These are phyloP conservation scores for Tinea semifulvella DNA, from an alignment of 2,888 invertebrate species.

Conservation along the genomic window DNA sequence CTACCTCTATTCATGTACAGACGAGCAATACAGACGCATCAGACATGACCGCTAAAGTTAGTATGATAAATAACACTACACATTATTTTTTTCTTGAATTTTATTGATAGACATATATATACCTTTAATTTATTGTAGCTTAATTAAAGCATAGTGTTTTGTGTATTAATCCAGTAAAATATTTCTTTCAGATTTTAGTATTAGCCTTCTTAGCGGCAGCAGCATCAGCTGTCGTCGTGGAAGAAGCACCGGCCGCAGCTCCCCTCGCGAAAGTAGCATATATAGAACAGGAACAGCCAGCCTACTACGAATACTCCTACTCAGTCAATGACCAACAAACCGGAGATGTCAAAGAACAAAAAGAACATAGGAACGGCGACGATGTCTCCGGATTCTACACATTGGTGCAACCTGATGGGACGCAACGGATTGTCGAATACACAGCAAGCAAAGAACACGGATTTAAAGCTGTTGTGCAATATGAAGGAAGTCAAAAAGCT, in stretches of 20 bases:
- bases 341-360: slow-evolving; percentile 23
- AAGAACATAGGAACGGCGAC: slow-evolving; percentile 22
- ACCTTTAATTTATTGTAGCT: too few relatives aligned
- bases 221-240: neutral
- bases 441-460: slow-evolving; percentile 22
- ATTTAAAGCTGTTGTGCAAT: slow-evolving; percentile 23
- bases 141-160: too few relatives aligned
- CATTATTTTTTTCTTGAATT: too few relatives aligned
- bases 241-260: neutral
- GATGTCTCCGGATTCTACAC: slow-evolving; percentile 22
- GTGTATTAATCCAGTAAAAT: neutral
- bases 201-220: neutral
- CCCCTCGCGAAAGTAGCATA: slow-evolving; percentile 24
- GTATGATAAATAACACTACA: too few relatives aligned
- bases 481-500: slow-evolving; percentile 15
- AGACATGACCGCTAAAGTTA: slow-evolving; percentile 1
- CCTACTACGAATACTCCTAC: slow-evolving; percentile 22
- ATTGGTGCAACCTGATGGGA: slow-evolving; percentile 23
- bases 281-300: slow-evolving; percentile 20
- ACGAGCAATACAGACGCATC: neutral
- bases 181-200: neutral
- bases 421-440: slow-evolving; percentile 22
- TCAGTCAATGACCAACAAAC: slow-evolving; percentile 23
- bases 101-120: too few relatives aligned
- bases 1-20: neutral